Evolutionary conservation across 2,113 vertebrate species (phyloP), one percentile per base, ranked within the genome.

Genomic region (Eublepharis macularius): DNA sequence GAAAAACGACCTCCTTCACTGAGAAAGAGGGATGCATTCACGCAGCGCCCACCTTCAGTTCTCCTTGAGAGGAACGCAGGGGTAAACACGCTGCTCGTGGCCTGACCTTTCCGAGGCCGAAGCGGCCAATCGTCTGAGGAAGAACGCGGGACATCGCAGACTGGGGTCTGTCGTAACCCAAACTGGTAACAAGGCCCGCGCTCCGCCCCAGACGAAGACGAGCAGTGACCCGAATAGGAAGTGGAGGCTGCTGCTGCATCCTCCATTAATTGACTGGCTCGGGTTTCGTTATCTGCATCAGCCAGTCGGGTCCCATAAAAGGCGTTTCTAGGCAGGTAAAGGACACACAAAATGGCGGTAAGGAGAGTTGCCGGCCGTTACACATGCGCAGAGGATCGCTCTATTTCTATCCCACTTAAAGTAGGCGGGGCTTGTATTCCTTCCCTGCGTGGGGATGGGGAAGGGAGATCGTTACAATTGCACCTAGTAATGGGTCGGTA

Each of bases 81-180:
- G 3, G 24, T 29, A 7, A 57, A 32, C 36, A 66, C 78, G 51
- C 41, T 65, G 17, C 49, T 29, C 9, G 41, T 4, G 1, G 1
- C 34, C 43, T 9, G 1, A 21, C 14, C 57, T 8, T 4, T 21
- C 19, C 0, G 66, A 34, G 70, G 17, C 8, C 68, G 57, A 86
- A 45, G 26, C 5, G 26, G 73, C 84, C 29, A 86, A 0, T 54
- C 13, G 26, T 85, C 72, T 1, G 45, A 89, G 4, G 19, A 75
- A 3, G 6, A 54, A 24, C 0, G 73, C 0, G n/a, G 76, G 0
- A 3, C 6, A 54, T 83, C 83, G 4, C 5, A 82, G 0, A 19
- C 26, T 0, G 93, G 94, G 1, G 93, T 94, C 79, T 93, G 90
- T 63, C 91, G 82, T 75, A 95, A 83, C 21, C 94, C 94, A 0